Evolutionary conservation across 2,888 invertebrate species (phyloP).

Genomic region (Polyommatus iphigenia): DNA sequence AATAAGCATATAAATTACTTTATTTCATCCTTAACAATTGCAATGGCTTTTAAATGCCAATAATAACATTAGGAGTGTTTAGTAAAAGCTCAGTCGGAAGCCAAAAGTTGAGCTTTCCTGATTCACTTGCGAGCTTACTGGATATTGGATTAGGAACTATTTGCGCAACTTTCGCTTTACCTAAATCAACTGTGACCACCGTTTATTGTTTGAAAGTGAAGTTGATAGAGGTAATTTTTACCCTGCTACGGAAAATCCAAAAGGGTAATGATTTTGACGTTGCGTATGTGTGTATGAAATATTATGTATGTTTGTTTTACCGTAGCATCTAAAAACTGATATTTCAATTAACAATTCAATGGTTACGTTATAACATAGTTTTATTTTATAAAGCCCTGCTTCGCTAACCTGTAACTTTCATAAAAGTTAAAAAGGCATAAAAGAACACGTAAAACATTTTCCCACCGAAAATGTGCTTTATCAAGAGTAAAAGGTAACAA

Average conservation of each 20-base stretch:
- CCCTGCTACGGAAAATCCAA: neutral
- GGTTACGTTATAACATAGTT: no score
- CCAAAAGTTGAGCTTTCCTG: conserved; percentile 57
- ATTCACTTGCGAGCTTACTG: conserved; percentile 53
- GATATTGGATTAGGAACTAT: conserved; percentile 68
- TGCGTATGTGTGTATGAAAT: neutral
- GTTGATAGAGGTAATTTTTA: neutral
- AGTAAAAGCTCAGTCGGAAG: conserved; percentile 29
- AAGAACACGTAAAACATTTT: neutral
- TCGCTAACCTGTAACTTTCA: no score
- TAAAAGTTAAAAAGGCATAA: neutral
- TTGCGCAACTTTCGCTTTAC: conserved; percentile 48
- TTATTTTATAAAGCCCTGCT: no score
- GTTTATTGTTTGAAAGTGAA: conserved; percentile 20
- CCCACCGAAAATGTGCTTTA: neutral
- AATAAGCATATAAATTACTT: no score
- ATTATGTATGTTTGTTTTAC: no score
- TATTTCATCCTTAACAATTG: no score
- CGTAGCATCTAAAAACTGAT: no score
- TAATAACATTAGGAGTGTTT: neutral
- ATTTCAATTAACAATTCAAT: no score
- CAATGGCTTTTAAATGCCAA: neutral
- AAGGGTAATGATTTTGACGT: no score
- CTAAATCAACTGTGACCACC: conserved; percentile 7
- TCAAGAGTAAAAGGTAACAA: neutral